Conservation (phyloP, 2,113 vertebrate species). For the Oophaga pumilio region DNA sequence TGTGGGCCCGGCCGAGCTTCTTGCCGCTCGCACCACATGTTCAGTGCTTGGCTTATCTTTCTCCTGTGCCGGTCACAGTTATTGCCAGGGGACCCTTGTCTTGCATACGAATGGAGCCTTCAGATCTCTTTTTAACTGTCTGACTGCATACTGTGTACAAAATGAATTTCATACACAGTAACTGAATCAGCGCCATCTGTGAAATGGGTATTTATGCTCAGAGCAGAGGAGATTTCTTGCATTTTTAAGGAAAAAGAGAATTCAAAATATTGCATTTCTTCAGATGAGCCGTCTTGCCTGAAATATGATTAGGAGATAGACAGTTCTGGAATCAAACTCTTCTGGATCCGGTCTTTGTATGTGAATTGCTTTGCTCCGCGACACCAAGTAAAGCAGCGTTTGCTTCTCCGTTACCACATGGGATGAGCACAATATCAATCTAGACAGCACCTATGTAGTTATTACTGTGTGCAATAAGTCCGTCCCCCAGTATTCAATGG, state of each 20-base stretch:
- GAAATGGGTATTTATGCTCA: conserved; percentile 36
- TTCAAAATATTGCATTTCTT: conserved; percentile 39
- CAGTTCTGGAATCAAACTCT: conserved; percentile 5
- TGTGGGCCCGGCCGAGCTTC: neutral
- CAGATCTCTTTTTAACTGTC: conserved; percentile 61
- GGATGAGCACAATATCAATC: too few relatives aligned
- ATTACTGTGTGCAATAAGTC: neutral
- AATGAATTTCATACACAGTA: neutral
- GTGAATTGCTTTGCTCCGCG: neutral
- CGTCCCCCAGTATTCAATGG: neutral
- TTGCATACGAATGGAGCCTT: conserved; percentile 59
- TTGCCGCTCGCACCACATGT: conserved; percentile 7
- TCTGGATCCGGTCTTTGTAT: rapidly evolving
- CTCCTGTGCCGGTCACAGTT: conserved; percentile 57
- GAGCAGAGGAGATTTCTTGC: conserved; percentile 38
- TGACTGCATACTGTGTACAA: conserved; percentile 50
- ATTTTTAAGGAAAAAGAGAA: conserved; percentile 43
- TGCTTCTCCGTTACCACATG: neutral
- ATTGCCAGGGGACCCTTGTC: conserved; percentile 59
- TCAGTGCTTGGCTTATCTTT: conserved; percentile 50
- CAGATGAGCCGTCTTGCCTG: conserved; percentile 43
- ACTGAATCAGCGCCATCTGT: conserved; percentile 59
- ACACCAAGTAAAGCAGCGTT: too few relatives aligned
- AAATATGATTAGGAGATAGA: conserved; percentile 42
- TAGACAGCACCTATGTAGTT: neutral